Base-by-base conservation (phyloP, 2,797 vertebrate genomes). In the Sebastiscus albofasciatus region DNA sequence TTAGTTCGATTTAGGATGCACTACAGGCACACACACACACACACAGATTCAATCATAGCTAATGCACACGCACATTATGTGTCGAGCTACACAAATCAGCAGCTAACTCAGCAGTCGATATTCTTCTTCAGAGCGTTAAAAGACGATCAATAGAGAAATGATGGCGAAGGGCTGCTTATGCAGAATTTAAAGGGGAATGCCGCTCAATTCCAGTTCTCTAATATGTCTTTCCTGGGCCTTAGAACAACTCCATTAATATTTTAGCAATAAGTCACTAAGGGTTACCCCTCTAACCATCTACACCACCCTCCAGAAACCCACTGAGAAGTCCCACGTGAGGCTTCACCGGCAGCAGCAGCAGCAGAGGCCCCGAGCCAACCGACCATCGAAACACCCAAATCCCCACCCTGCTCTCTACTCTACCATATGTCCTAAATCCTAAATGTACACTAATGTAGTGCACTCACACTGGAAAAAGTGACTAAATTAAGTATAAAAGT, bases 101-200 rank as follows among this genome's bases (percentile, higher is more conserved):
- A 26, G 71, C 84, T 83, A 87, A 87, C 87, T 82, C 83, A 81
- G 75, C 62, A 67, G 75, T 90, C 86, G 64, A 89, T 92, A 89
- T 82, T 82, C 72, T 80, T 81, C 74, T 80, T 67, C 55, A 52
- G 75, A 81, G 68, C 61, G 18, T 86, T 87, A 86, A 88, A 86
- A 77, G 26, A 26, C 9, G 3, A 88, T 93, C 88, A 65, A 88
- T 91, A 71, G 39, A 86, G 84, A 88, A 80, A 88, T 89, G 13
- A 87, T 68, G 77, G 80, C 56, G 14, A 81, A 74, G 29, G 29
- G 61, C 66, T 82, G 71, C 69, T 82, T 56, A 67, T 75, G 67
- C 64, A 72, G 39, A 83, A 77, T 29, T 55, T 77, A 67, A 86
- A 87, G 67, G 58, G 39, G 46, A 79, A 80, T 13, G 58, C 49